A percentile compares a stretch with the other conserved stretches of the same genome.
phyloP scores from a whole-genome alignment of 1,140 invertebrate genomes.

The Diachasma alloeum region DNA sequence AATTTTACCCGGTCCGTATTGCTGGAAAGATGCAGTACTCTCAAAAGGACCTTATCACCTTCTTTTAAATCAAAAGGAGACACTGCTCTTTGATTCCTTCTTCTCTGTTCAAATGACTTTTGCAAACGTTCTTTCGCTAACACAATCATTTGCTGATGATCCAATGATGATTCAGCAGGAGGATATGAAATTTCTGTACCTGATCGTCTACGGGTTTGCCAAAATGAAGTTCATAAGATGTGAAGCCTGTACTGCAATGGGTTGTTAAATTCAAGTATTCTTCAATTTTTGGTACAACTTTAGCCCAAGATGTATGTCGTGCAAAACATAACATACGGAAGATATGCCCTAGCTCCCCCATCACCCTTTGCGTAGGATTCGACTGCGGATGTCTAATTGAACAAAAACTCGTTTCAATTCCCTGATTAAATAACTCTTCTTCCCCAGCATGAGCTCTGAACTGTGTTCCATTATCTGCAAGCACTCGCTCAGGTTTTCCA shows the following conservation, averaged over 20 bases:
- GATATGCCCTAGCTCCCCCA: conserved; percentile 20
- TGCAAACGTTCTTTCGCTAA: background rate
- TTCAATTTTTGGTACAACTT: conserved; percentile 17
- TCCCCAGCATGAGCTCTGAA: conserved; percentile 26
- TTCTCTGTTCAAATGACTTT: background rate
- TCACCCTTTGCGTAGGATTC: conserved; percentile 27
- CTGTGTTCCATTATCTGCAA: conserved; percentile 29
- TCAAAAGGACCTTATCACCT: background rate
- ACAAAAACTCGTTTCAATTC: conserved; percentile 12
- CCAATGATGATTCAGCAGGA: no score
- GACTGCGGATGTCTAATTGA: conserved; percentile 25
- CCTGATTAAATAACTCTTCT: background rate
- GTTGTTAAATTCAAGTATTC: conserved; percentile 20
- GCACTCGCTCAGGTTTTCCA: conserved; percentile 23
- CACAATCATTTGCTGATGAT: no score
- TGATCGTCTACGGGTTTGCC: conserved; percentile 9
- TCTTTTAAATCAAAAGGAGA: background rate
- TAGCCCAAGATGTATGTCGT: conserved; percentile 19
- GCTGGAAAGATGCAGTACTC: conserved; percentile 6
- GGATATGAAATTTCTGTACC: background rate
- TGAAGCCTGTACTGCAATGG: conserved; percentile 28
- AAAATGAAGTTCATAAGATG: conserved; percentile 33
- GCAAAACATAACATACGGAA: conserved; percentile 26
- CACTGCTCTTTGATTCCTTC: background rate
- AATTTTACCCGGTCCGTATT: conserved; percentile 14